These are phyloP conservation scores for Epirrhoe tristata DNA, from an alignment of 2,888 invertebrate genomes.

Conservation along the genomic window DNA sequence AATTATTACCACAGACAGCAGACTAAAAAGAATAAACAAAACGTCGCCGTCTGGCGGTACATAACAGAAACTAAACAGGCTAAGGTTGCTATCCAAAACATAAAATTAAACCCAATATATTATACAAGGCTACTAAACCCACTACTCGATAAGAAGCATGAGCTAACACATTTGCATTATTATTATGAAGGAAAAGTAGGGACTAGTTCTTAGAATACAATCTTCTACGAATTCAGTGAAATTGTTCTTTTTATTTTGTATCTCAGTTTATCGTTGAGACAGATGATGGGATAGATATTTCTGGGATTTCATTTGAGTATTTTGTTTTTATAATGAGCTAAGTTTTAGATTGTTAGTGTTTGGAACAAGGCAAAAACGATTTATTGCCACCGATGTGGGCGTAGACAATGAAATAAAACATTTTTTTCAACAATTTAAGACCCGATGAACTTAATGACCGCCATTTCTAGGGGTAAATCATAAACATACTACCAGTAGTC, in stretches of 20 bases:
- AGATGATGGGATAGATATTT: slow-evolving; percentile 8
- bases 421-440: neutral
- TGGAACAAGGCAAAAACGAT: neutral
- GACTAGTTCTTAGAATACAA: slow-evolving; percentile 19
- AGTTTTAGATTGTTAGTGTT: neutral
- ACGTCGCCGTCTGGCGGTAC: too few species aligned
- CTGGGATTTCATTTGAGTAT: neutral
- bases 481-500: too few species aligned
- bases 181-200: slow-evolving; percentile 17
- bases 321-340: neutral
- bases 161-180: neutral
- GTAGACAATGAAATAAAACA: neutral
- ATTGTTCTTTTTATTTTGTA: slow-evolving; percentile 20
- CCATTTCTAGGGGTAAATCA: too few species aligned
- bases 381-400: neutral
- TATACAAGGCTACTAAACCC: too few species aligned
- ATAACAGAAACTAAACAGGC: too few species aligned
- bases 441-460: neutral
- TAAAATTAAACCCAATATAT: too few species aligned
- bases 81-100: too few species aligned
- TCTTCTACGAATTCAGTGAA: slow-evolving; percentile 17
- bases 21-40: too few species aligned
- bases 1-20: too few species aligned
- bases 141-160: too few species aligned
- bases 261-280: slow-evolving; percentile 7